Conservation (phyloP, 2,888 invertebrate genomes). For the Hoplodrina blanda region DNA sequence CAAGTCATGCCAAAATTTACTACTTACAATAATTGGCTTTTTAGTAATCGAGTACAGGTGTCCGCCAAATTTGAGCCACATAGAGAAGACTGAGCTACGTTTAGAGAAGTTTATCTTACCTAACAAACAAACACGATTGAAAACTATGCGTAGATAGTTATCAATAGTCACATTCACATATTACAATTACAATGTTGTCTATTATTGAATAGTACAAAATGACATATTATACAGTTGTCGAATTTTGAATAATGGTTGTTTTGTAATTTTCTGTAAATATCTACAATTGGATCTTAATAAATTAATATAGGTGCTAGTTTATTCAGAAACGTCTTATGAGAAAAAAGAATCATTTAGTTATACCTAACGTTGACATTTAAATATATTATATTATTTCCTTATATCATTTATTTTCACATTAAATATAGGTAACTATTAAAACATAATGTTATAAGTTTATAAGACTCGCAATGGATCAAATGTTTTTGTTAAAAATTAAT, state of each 20-base stretch:
- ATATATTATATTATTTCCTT: constrained; percentile 52
- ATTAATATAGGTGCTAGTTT: constrained; percentile 82
- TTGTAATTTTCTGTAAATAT: constrained; percentile 65
- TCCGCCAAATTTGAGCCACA: constrained; percentile 65
- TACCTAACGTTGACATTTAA: constrained; percentile 58
- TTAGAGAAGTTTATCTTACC: constrained; percentile 59
- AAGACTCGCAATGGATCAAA: constrained; percentile 68
- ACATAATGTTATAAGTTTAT: constrained; percentile 62
- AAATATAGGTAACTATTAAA: constrained; percentile 52
- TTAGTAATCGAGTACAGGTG: constrained; percentile 44
- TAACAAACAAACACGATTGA: constrained; percentile 48
- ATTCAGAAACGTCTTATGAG: constrained; percentile 78
- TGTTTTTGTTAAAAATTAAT: constrained; percentile 63
- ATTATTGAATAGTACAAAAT: constrained; percentile 80
- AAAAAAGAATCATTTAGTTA: constrained; percentile 60
- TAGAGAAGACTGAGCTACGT: constrained; percentile 74
- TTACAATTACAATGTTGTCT: constrained; percentile 70
- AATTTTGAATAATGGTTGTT: constrained; percentile 61
- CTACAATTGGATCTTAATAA: constrained; percentile 61
- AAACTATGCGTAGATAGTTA: constrained; percentile 44
- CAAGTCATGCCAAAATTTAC: constrained; percentile 66
- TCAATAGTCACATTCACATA: constrained; percentile 41
- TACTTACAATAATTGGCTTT: constrained; percentile 57
- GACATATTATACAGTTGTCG: constrained; percentile 65
- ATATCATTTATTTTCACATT: constrained; percentile 48